A percentile compares a stretch with the other conserved stretches of the same genome.
Conservation (phyloP, 2,888 invertebrate genomes). For the Hypselothyrea guttata region DNA sequence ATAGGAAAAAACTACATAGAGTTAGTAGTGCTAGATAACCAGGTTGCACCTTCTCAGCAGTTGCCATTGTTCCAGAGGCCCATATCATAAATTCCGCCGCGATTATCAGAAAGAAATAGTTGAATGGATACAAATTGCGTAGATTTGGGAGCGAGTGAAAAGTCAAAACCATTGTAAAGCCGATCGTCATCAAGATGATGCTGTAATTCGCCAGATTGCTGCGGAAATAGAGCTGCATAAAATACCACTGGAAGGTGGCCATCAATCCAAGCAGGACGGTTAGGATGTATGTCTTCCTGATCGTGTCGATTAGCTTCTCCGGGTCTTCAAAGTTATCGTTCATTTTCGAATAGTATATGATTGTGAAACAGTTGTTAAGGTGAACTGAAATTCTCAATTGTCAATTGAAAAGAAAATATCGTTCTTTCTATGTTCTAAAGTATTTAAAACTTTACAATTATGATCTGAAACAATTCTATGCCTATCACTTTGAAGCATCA, state of each 20-base stretch:
- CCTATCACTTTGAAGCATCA: too few relatives aligned
- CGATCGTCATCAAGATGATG: background rate
- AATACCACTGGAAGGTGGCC: constrained; percentile 4
- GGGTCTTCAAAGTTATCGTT: too few relatives aligned
- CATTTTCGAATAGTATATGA: background rate
- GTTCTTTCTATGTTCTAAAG: background rate
- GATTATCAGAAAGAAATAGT: background rate
- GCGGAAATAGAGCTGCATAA: background rate
- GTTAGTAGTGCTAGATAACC: background rate
- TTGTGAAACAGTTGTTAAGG: background rate
- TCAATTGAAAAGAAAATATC: background rate
- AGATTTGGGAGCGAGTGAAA: background rate
- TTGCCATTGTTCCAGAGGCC: background rate
- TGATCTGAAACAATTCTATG: too few relatives aligned
- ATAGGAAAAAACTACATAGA: background rate
- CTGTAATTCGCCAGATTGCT: background rate
- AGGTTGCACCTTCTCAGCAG: too few relatives aligned
- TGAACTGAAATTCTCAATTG: too few relatives aligned
- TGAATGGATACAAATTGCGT: background rate
- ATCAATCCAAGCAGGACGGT: background rate
- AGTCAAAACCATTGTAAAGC: constrained; percentile 6
- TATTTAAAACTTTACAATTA: too few relatives aligned
- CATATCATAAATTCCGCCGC: constrained; percentile 8
- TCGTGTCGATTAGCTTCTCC: background rate
- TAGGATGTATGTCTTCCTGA: constrained; percentile 11